These are phyloP conservation scores for Drosophila bocki DNA, from an alignment of 1,140 invertebrate species.

Conservation along the genomic window DNA sequence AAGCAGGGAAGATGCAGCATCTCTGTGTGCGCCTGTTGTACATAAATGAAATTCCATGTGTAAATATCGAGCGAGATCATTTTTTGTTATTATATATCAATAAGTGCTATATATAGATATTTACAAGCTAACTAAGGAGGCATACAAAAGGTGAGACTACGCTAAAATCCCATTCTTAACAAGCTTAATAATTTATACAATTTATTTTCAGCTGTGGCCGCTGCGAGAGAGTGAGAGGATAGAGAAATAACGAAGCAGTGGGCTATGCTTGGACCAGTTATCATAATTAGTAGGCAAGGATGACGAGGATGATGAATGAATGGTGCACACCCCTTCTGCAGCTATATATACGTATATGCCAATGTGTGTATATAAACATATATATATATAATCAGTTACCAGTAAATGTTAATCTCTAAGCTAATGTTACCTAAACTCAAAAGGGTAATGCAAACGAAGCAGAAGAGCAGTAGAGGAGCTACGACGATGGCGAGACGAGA, in stretches of 20 bases:
- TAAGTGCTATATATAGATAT: slow-evolving; percentile 79
- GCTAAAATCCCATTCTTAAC: no score
- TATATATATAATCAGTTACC: slow-evolving; percentile 50
- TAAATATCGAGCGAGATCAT: slow-evolving; percentile 64
- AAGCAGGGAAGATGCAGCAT: slow-evolving; percentile 49
- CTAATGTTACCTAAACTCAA: slow-evolving; percentile 58
- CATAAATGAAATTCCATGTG: slow-evolving; percentile 74
- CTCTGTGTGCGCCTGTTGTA: slow-evolving; percentile 60
- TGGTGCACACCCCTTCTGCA: slow-evolving; percentile 70
- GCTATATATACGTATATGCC: slow-evolving; percentile 46
- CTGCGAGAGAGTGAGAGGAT: slow-evolving; percentile 4
- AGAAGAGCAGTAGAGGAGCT: slow-evolving; percentile 2
- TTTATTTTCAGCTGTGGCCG: slow-evolving; percentile 42
- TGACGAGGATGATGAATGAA: slow-evolving; percentile 63
- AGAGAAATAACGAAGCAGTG: slow-evolving; percentile 2
- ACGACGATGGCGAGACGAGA: slow-evolving; percentile 20
- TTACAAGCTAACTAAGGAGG: slow-evolving; percentile 73
- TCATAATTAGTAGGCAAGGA: slow-evolving; percentile 76
- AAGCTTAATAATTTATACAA: not conserved
- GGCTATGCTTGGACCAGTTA: slow-evolving; percentile 76
- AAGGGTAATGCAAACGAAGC: slow-evolving; percentile 18
- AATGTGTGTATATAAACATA: slow-evolving; percentile 35
- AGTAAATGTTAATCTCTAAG: slow-evolving; percentile 69
- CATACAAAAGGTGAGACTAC: slow-evolving; percentile 64
- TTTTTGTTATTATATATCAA: slow-evolving; percentile 72